Evolutionary conservation across 2,797 vertebrate species (phyloP).

Genomic region (Hybognathus amarus): DNA sequence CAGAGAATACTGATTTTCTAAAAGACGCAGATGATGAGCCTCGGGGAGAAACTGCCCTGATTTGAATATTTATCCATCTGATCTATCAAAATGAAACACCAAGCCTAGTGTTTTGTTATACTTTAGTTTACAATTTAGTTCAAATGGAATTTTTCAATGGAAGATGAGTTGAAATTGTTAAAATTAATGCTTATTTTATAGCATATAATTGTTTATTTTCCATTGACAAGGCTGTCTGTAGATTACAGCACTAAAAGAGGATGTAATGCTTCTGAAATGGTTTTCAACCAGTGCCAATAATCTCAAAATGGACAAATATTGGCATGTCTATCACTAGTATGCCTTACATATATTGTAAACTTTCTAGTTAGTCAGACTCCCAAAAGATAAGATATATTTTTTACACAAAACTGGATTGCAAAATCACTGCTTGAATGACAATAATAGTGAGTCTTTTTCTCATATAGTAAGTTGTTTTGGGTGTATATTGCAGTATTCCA

Average conservation of each 20-base stretch:
- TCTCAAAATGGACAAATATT: neutral
- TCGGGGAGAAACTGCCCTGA: neutral
- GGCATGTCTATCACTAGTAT: neutral
- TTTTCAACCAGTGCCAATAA: neutral
- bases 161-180: neutral
- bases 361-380: neutral
- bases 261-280: neutral
- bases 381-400: neutral
- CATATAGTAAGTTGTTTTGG: no score
- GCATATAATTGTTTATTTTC: neutral
- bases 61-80: constrained; percentile 21
- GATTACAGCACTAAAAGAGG: neutral
- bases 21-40: constrained; percentile 4
- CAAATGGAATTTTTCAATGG: neutral
- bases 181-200: neutral
- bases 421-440: neutral
- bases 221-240: neutral
- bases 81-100: neutral
- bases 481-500: neutral
- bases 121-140: neutral
- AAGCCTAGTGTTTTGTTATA: neutral
- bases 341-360: neutral
- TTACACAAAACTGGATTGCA: neutral
- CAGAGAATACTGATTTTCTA: constrained; percentile 29
- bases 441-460: neutral